A percentile compares a stretch with the other conserved stretches of the same genome.
Conservation (phyloP, 2,113 vertebrate genomes). For the Boulengeromyrus knoepffleri region DNA sequence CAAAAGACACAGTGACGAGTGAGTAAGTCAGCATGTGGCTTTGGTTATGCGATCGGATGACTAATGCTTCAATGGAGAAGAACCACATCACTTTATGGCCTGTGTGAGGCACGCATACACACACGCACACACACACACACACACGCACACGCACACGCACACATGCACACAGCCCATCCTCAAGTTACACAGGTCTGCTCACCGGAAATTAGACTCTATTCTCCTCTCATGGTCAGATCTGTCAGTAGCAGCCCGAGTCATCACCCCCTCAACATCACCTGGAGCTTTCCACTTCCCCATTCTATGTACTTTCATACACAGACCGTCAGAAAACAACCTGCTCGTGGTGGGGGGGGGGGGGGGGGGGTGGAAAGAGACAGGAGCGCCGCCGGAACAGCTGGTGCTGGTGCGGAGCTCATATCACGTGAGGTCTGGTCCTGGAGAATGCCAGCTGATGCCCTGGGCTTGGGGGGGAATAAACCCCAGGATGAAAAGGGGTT, state of each 20-base stretch:
- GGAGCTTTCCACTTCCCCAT: slow-evolving; percentile 52
- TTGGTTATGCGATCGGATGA: slow-evolving; percentile 55
- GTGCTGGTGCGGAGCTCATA: not conserved
- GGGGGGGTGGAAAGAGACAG: too few species aligned
- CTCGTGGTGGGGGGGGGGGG: not conserved
- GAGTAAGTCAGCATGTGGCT: slow-evolving; percentile 63
- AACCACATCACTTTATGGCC: slow-evolving; percentile 14
- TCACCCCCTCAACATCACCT: slow-evolving; percentile 56
- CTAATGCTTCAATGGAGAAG: slow-evolving; percentile 39
- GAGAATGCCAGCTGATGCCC: not conserved
- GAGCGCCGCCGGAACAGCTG: too few species aligned
- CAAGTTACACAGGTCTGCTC: not conserved
- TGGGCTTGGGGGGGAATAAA: too few species aligned
- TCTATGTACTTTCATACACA: slow-evolving; percentile 25
- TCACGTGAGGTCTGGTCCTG: not conserved
- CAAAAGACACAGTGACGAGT: slow-evolving; percentile 54
- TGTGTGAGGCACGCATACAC: not conserved
- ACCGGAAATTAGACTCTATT: not conserved
- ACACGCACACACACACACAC: not conserved
- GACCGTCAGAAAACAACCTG: not conserved
- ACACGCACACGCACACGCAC: too few species aligned
- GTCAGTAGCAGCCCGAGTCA: slow-evolving; percentile 36
- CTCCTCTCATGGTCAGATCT: slow-evolving; percentile 11
- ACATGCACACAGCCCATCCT: not conserved
- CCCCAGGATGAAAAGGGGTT: not conserved